These are phyloP conservation scores for Drosophila mettleri DNA, from an alignment of 2,888 invertebrate genomes.

Conservation along the genomic window DNA sequence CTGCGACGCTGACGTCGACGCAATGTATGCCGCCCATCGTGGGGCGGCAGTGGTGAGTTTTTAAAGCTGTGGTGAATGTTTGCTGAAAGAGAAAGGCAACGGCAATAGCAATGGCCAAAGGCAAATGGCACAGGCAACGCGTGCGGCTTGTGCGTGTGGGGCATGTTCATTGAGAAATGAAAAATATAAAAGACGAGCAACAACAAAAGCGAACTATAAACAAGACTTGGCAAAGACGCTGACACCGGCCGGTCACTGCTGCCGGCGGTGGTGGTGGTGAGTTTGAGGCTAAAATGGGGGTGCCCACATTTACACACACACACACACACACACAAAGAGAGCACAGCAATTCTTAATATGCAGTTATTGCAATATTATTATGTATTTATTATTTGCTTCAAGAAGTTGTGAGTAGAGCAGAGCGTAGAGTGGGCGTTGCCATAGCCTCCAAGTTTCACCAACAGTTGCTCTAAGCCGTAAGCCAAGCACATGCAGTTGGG, in stretches of 20 bases:
- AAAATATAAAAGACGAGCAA: slow-evolving; percentile 51
- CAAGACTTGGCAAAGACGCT: slow-evolving; percentile 64
- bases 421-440: slow-evolving; percentile 41
- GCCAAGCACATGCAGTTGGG: not conserved
- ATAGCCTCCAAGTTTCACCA: slow-evolving; percentile 25
- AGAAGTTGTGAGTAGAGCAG: not conserved
- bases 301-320: slow-evolving; percentile 1
- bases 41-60: slow-evolving; percentile 60
- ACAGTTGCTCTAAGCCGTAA: slow-evolving; percentile 16
- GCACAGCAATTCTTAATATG: slow-evolving; percentile 40
- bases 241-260: slow-evolving; percentile 73
- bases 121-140: slow-evolving; percentile 56
- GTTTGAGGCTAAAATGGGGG: slow-evolving; percentile 17
- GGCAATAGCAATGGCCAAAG: slow-evolving; percentile 13
- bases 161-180: slow-evolving; percentile 74
- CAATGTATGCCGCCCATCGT: slow-evolving; percentile 53
- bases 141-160: slow-evolving; percentile 60
- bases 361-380: slow-evolving; percentile 36
- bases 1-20: slow-evolving; percentile 33
- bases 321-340: slow-evolving; percentile 24
- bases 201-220: slow-evolving; percentile 40
- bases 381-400: slow-evolving; percentile 29
- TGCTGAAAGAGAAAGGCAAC: slow-evolving; percentile 73
- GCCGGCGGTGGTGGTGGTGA: slow-evolving; percentile 39
- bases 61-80: slow-evolving; percentile 61